Conservation (phyloP, 1,140 invertebrate genomes). For the Drosophila paulistorum region DNA sequence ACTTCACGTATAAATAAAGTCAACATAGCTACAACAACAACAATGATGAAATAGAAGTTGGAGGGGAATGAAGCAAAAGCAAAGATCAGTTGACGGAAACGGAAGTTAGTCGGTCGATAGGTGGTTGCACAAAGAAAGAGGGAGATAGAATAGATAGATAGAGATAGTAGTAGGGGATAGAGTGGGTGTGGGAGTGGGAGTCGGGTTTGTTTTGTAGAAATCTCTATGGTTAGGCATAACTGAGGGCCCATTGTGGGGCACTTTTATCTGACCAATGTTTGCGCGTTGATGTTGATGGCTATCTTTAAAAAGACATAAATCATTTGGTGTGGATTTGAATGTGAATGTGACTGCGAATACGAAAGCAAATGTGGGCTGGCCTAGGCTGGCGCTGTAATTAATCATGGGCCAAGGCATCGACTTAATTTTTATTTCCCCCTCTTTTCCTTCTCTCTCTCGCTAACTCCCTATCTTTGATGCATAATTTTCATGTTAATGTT, state of each 20-base stretch:
- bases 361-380: slow-evolving; percentile 11
- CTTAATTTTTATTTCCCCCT: slow-evolving; percentile 61
- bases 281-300: slow-evolving; percentile 76
- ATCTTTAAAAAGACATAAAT: slow-evolving; percentile 80
- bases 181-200: slow-evolving; percentile 12
- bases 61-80: background rate
- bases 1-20: slow-evolving; percentile 52
- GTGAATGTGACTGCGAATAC: slow-evolving; percentile 6
- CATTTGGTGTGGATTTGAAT: slow-evolving; percentile 36
- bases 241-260: slow-evolving; percentile 54
- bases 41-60: background rate
- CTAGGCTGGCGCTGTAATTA: slow-evolving; percentile 60
- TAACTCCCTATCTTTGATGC: slow-evolving; percentile 6
- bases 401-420: slow-evolving; percentile 69
- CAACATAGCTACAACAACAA: slow-evolving; percentile 34
- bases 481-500: slow-evolving; percentile 45
- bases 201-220: slow-evolving; percentile 18
- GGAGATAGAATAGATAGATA: background rate
- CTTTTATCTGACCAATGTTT: slow-evolving; percentile 68
- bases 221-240: slow-evolving; percentile 2
- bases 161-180: background rate
- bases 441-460: too few relatives aligned
- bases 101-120: slow-evolving; percentile 46
- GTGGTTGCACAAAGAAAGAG: slow-evolving; percentile 8
- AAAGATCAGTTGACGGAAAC: slow-evolving; percentile 50